phyloP scores from a whole-genome alignment of 2,797 vertebrate genomes.

The Carapus acus region DNA sequence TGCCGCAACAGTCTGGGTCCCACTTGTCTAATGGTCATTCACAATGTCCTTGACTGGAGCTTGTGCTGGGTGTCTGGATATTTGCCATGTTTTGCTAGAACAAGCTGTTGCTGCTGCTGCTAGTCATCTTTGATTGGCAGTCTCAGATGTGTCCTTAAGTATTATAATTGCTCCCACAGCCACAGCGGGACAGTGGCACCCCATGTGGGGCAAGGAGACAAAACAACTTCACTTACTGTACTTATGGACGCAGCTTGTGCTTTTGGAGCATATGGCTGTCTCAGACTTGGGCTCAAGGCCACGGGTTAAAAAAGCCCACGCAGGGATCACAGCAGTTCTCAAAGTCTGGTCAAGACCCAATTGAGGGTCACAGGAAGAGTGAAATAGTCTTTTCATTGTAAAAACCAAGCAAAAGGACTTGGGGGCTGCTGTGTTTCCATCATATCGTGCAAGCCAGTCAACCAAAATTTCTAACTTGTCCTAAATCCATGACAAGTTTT shows the following conservation, averaged over 20 bases:
- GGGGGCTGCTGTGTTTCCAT: neutral
- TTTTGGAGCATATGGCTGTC: constrained; percentile 46
- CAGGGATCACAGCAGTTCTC: constrained; percentile 36
- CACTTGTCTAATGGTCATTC: constrained; percentile 56
- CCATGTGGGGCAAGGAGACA: constrained; percentile 41
- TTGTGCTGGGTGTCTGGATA: constrained; percentile 53
- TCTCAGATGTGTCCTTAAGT: constrained; percentile 54
- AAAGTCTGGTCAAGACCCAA: constrained; percentile 23
- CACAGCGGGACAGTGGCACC: constrained; percentile 56
- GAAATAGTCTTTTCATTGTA: constrained; percentile 6
- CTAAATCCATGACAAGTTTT: no score
- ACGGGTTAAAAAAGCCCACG: constrained; percentile 44
- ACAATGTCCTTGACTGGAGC: constrained; percentile 62
- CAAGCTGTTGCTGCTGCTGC: constrained; percentile 38
- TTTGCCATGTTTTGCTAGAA: constrained; percentile 53
- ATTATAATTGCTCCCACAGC: constrained; percentile 67
- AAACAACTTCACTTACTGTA: constrained; percentile 43
- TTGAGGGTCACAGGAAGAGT: constrained; percentile 26
- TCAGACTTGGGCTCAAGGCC: constrained; percentile 38
- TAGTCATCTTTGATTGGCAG: constrained; percentile 32
- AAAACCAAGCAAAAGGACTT: constrained; percentile 8
- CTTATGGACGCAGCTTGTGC: constrained; percentile 27
- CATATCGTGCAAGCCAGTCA: no score
- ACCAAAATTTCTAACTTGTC: no score
- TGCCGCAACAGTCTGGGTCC: constrained; percentile 47